Evolutionary conservation across 2,888 invertebrate genomes (phyloP).

Genomic region (Calephelis perditalis): DNA sequence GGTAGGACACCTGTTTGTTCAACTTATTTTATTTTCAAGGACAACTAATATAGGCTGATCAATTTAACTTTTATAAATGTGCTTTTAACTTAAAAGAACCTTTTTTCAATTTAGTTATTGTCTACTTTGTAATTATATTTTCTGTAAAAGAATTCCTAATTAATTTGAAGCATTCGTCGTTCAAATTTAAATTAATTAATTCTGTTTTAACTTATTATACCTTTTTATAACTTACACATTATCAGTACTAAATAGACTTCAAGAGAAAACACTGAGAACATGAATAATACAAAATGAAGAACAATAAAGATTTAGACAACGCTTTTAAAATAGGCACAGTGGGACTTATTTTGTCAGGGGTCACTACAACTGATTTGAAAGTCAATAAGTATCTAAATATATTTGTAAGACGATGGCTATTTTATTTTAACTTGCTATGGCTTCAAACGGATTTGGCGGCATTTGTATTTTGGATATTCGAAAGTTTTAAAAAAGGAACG

Average conservation of each 20-base stretch:
- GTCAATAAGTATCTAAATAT: neutral
- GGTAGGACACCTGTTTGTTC: too few relatives aligned
- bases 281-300: neutral
- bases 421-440: conserved; percentile 7
- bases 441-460: conserved; percentile 3
- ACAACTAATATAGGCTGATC: too few relatives aligned
- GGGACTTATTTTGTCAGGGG: conserved; percentile 7
- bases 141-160: too few relatives aligned
- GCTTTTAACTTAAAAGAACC: too few relatives aligned
- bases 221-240: too few relatives aligned
- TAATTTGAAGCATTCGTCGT: too few relatives aligned
- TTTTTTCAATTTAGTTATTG: too few relatives aligned
- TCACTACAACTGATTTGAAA: conserved; percentile 1
- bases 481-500: neutral
- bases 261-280: neutral
- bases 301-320: conserved; percentile 7
- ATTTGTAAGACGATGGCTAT: conserved; percentile 7
- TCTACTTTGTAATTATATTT: too few relatives aligned
- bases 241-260: neutral
- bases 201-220: too few relatives aligned
- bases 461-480: conserved; percentile 3
- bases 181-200: too few relatives aligned
- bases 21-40: too few relatives aligned
- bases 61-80: too few relatives aligned
- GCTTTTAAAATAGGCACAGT: neutral